Base-by-base conservation (phyloP, 2,113 vertebrate genomes). In the Terrapene triunguis region DNA sequence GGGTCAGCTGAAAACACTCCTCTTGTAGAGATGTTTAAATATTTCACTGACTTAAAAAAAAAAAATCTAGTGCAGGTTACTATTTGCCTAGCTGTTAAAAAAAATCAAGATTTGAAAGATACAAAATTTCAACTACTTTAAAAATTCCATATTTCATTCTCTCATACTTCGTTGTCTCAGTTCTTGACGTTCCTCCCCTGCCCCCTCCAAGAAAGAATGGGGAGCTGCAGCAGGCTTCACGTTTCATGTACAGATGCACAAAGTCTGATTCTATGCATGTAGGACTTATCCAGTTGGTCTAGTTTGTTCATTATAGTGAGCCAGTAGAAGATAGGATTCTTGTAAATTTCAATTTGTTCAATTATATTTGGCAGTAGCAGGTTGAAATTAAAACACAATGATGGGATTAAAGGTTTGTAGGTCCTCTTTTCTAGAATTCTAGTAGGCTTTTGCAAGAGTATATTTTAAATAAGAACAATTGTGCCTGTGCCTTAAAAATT, bases 41-140 rank as follows among this genome's bases (percentile, higher is more conserved):
- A 85, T 94, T 87, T 87, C 92, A 91, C 94, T 92, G 47, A 94
- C 87, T 92, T n/a, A n/a, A 44, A 57, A 50, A 44, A 87, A 72
- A 93, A 72, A 65, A 65, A 1, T 44, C 74, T 47, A 27, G 74
- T 47, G 24, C 42, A 76, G 25, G 24, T 27, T 27, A 47, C 74
- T 76, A 19, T n/a, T 9, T 27, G 42, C 38, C 22, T 25, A 44
- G 11, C 42, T 44, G 10, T 44, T 76, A 12, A 74, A 22, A 55
- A 5, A 35, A 69, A n/a, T 74, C 38, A 10, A 74, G 35, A 74
- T 42, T 76, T 25, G 22, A 44, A 76, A 76, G 42, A 12, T 27
- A 76, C 42, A 25, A 76, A 24, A 25, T 47, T 47, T 44, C 25
- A 76, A 13, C 10, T 76, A 44, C 24, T 76, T 76, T 14, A 76